A percentile compares a stretch with the other conserved stretches of the same genome.
phyloP scores from a whole-genome alignment of 2,797 vertebrate species.

The Intellagama lesueurii region DNA sequence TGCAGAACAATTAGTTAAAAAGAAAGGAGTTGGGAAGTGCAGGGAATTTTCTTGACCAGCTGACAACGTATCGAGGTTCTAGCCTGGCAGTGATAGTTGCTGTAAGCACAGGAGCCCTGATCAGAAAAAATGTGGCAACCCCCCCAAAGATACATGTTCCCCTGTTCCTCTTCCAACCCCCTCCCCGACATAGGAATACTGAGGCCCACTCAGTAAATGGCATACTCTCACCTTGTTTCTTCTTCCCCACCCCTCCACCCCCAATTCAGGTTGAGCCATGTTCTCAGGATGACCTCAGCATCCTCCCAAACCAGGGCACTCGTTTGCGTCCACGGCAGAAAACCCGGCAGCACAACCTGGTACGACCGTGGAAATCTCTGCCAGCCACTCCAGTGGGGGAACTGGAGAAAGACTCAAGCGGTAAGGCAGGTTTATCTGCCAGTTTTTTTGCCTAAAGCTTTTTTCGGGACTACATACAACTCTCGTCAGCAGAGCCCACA shows the following conservation, averaged over 20 bases:
- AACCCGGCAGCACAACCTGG: neutral
- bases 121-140: neutral
- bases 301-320: neutral
- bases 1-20: too few relatives aligned
- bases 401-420: neutral
- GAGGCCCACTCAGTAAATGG: neutral
- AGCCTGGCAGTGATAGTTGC: neutral
- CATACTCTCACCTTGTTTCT: neutral
- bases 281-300: neutral
- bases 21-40: too few relatives aligned
- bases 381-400: slow-evolving; percentile 16
- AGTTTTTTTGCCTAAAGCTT: neutral
- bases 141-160: neutral
- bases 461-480: too few relatives aligned
- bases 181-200: neutral
- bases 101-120: neutral
- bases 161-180: too few relatives aligned
- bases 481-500: neutral
- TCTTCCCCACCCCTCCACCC: too few relatives aligned
- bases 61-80: neutral
- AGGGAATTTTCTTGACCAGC: too few relatives aligned
- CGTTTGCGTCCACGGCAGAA: neutral
- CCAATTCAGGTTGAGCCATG: neutral
- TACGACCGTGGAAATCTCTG: slow-evolving; percentile 33
- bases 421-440: neutral